Percentiles rank a stretch among this genome's conserved stretches.
These are phyloP conservation scores for Onychomys arenicola DNA, from an alignment of 2,797 vertebrate genomes.

Conservation along the genomic window DNA sequence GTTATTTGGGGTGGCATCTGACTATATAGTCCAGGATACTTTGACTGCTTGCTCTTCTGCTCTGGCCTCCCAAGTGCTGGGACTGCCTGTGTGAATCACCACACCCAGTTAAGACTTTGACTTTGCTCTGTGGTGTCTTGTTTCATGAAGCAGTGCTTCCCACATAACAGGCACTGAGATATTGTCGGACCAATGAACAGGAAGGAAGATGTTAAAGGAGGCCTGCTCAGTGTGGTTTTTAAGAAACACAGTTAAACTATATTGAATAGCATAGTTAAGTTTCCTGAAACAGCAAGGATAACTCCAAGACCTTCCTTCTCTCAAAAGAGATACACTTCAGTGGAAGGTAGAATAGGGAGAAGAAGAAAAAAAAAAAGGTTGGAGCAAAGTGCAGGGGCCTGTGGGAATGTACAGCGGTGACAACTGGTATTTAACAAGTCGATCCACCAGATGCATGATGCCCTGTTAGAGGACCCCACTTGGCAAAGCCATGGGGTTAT, in stretches of 20 bases:
- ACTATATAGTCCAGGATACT: neutral
- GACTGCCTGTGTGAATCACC: neutral
- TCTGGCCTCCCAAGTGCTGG: too few relatives aligned
- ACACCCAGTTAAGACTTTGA: neutral
- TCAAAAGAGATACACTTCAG: conserved; percentile 20
- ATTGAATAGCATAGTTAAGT: conserved; percentile 14
- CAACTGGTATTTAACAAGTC: too few relatives aligned
- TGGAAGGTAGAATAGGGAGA: neutral
- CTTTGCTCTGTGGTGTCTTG: neutral
- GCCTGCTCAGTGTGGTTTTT: neutral
- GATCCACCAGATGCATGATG: too few relatives aligned
- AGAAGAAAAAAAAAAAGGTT: neutral
- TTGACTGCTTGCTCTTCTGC: neutral
- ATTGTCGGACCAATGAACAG: neutral
- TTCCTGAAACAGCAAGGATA: conserved; percentile 40
- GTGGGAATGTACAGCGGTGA: too few relatives aligned
- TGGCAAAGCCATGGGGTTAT: too few relatives aligned
- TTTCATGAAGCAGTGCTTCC: neutral
- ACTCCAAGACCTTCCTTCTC: neutral
- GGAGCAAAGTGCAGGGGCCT: too few relatives aligned
- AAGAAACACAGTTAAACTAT: neutral
- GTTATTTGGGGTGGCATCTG: neutral
- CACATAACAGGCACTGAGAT: neutral
- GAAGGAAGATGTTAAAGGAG: neutral
- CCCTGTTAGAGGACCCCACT: too few relatives aligned